phyloP scores from a whole-genome alignment of 2,113 vertebrate genomes.

The Lophotis ruficrista region DNA sequence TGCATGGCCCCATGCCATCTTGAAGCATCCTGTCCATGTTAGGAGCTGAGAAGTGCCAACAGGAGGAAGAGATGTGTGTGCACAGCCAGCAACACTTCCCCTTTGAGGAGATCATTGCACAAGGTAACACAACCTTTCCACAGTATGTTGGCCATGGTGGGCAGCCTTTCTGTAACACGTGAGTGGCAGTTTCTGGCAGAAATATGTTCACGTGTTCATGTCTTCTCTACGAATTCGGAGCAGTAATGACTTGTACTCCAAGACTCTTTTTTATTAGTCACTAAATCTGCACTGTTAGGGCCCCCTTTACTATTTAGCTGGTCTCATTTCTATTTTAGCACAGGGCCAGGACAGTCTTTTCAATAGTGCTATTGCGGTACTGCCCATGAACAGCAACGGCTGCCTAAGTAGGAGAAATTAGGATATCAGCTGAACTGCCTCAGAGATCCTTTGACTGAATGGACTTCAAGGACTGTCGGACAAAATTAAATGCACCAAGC shows the following conservation, averaged over 20 bases:
- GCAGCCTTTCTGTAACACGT: background rate
- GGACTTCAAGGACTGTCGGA: background rate
- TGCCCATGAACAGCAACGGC: background rate
- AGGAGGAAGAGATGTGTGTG: background rate
- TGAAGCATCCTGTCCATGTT: background rate
- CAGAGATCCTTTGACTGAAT: background rate
- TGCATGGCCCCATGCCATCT: slow-evolving; percentile 8
- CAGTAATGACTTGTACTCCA: background rate
- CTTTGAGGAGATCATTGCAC: background rate
- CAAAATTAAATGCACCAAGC: background rate
- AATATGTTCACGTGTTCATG: fast-evolving
- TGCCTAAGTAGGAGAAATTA: background rate
- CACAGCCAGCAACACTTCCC: background rate
- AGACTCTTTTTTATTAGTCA: background rate
- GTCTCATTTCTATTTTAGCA: background rate
- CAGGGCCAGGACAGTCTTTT: background rate
- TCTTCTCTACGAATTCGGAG: background rate
- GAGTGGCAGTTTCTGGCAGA: background rate
- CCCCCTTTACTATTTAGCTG: background rate
- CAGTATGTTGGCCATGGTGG: fast-evolving
- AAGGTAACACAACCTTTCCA: background rate
- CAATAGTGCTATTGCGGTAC: background rate
- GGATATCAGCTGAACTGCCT: background rate
- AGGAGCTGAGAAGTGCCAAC: background rate
- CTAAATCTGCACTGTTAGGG: background rate